Evolutionary conservation across 2,797 vertebrate species (phyloP), one percentile per base, ranked within the genome.

Genomic region (Ceyx erithaca): DNA sequence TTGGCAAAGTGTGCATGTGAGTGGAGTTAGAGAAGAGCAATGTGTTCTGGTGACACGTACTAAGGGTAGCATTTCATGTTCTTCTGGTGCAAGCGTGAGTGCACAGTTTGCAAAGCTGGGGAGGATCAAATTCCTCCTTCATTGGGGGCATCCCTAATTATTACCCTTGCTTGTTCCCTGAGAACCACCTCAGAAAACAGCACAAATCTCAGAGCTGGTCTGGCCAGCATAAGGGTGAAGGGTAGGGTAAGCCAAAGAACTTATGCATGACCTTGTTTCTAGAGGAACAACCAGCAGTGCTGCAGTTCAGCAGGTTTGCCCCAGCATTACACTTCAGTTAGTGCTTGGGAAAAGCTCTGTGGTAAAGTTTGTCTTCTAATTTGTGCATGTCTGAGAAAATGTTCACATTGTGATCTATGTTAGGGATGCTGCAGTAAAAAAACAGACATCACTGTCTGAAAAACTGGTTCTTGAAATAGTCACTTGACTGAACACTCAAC

Each of bases 1-100:
- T 54, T 80, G 63, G 46, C 55, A 16, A 64, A 72, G 28, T 8
- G 10, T 35, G 16, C 31, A 5, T 22, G 7, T 37, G 25, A 46
- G 45, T 43, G 30, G 78, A 21, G 14, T 55, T 45, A 30, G 7
- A 61, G 37, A 46, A 52, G 23, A 80, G 41, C 51, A 57, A 58
- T 5, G 2, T 9, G 0, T 67, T 58, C 57, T 37, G 37, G 49
- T 67, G 18, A 25, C 2, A 1, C 2, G 1, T 45, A 14, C 30
- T 5, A 45, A 31, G 21, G 30, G 21, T 2, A 40, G 55, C 19
- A 17, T 41, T 80, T 77, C 10, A 4, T 4, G 4, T 72, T 70
- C n/a, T 43, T 37, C 10, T 71, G 66, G 37, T 67, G n/a, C 57
- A 67, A 51, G 40, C 41, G 14, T 33, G 64, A 72, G 40, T 16